Conservation (phyloP, 2,797 vertebrate genomes). For the Trematomus bernacchii region DNA sequence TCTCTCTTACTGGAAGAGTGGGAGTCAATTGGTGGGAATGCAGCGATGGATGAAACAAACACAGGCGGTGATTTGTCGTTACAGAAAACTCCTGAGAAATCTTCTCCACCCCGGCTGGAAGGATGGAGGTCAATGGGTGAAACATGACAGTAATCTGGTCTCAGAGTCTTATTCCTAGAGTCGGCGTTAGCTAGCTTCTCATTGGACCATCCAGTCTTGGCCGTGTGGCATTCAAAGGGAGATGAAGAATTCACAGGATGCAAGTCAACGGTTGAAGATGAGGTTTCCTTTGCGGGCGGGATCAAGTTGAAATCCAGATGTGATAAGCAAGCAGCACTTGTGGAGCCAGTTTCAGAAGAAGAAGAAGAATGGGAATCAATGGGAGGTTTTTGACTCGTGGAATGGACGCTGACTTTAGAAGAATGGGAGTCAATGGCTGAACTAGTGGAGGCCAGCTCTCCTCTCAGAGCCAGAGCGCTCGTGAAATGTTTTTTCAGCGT, state of each 20-base stretch:
- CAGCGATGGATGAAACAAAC: neutral
- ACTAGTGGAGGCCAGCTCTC: neutral
- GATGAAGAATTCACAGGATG: slow-evolving; percentile 22
- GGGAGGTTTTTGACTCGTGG: neutral
- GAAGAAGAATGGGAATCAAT: neutral
- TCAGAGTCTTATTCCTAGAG: neutral
- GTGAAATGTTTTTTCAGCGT: slow-evolving; percentile 25
- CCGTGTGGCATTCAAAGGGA: neutral
- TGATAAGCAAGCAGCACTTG: neutral
- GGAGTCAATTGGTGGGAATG: neutral
- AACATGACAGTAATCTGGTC: neutral
- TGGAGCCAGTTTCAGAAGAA: neutral
- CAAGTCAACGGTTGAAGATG: neutral
- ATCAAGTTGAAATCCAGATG: neutral
- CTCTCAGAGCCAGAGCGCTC: neutral
- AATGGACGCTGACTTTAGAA: neutral
- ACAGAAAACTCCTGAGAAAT: slow-evolving; percentile 34
- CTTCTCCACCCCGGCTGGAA: neutral
- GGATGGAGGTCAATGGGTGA: neutral
- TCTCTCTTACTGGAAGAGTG: neutral
- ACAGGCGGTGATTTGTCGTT: neutral
- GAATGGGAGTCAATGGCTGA: neutral
- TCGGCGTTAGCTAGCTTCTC: neutral
- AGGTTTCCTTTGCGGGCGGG: neutral
- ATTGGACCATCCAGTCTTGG: neutral